Evolutionary conservation across 2,797 vertebrate genomes (phyloP).

Genomic region (Protosalanx chinensis): DNA sequence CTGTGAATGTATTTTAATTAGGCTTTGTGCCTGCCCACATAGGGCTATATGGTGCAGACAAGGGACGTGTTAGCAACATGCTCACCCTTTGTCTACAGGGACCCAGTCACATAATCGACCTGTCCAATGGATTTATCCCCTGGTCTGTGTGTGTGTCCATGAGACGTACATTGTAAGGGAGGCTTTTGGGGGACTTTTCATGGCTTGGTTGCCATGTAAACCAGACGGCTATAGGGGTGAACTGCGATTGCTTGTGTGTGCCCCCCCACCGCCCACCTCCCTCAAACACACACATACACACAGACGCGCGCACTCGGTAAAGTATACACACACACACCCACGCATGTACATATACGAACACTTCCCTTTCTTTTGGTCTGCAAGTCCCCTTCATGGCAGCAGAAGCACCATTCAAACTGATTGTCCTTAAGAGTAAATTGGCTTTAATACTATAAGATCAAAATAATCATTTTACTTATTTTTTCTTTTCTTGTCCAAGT

Average conservation of each 20-base stretch:
- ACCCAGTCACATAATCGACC: conserved; percentile 67
- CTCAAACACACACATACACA: too few relatives aligned
- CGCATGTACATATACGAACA: not conserved
- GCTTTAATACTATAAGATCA: conserved; percentile 62
- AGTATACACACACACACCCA: conserved; percentile 11
- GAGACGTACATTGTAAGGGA: conserved; percentile 55
- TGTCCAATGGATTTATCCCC: conserved; percentile 60
- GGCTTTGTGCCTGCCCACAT: conserved; percentile 77
- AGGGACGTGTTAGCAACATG: conserved; percentile 73
- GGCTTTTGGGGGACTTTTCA: conserved; percentile 46
- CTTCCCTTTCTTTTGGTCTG: conserved; percentile 9
- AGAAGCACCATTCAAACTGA: conserved; percentile 43
- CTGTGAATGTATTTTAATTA: conserved; percentile 80
- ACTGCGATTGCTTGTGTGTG: conserved; percentile 38
- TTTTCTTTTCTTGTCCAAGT: conserved; percentile 63
- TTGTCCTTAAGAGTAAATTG: conserved; percentile 62
- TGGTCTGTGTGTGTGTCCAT: conserved; percentile 39
- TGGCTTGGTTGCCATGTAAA: conserved; percentile 54
- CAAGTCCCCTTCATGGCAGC: conserved; percentile 44
- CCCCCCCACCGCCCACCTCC: conserved; percentile 13
- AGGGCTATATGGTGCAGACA: conserved; percentile 64
- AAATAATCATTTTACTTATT: conserved; percentile 58
- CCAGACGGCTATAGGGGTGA: conserved; percentile 38
- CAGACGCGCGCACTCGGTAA: too few relatives aligned
- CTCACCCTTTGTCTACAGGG: conserved; percentile 66